Evolutionary conservation across 2,888 invertebrate genomes (phyloP), one percentile per base, ranked within the genome.

Genomic region (Melanchra persicariae): DNA sequence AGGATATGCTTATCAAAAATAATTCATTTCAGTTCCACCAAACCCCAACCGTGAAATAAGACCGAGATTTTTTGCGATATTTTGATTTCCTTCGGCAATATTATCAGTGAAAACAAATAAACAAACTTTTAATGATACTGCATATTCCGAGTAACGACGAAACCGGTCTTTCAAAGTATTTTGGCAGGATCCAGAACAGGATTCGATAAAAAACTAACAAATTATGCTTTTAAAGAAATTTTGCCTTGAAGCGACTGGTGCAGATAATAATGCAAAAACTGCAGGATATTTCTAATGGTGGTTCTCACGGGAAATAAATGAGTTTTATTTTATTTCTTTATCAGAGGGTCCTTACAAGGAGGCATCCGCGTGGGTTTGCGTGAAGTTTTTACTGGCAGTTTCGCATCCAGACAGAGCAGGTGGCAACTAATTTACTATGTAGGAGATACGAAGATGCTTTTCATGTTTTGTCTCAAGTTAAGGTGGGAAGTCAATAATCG

Each of bases 121-220:
- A 68, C 51, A 74, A 59, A 68, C 19, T 47, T 26, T 30, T 57
- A 65, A 68, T 69, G 61, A 57, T 17, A 3, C 64, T 47, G 19
- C 63, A 24, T 15, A 55, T 71, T 49, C 34, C 45, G 10, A 52
- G 55, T 63, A 62, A 67, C 45, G 51, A 70, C 26, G 0, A 51
- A 80, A 77, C 80, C 73, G 59, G 80, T 80, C 64, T 34, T 30
- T 22, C 22, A 15, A 65, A 58, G 26, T 63, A 62, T 62, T 79
- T 67, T 69, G 60, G 47, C 58, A 66, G 17, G 19, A 45, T 24
- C 43, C 57, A 64, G n/a, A 26, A 57, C 47, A 52, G 58, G 15
- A 19, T 17, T 54, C 55, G 15, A 69, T 54, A 68, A 70, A 77
- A 79, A 70, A 12, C 4, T 9, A 65, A 30, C 60, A 69, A 77